Evolutionary conservation across 1,140 invertebrate genomes (phyloP), one percentile per base, ranked within the genome.

Genomic region (Paralvinella palmiformis): DNA sequence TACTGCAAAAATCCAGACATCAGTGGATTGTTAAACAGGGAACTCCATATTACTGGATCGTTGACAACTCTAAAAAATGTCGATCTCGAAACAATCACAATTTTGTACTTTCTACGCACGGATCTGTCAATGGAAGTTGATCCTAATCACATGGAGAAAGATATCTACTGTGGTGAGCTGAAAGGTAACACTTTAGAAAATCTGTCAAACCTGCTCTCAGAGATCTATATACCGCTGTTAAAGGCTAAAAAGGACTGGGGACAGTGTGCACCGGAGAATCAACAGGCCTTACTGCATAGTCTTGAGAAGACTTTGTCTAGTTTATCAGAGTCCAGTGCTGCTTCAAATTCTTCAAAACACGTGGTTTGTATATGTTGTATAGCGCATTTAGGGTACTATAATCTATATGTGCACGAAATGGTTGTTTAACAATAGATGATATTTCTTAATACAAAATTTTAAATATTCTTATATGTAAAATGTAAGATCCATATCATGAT

Each of bases 221-320:
- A 79, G 64, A 72, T 79, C 22, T 80, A 77, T 55, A 71, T 79
- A 20, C 76, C 79, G 7, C 64, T 79, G 17, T 65, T 78, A 1
- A 72, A 73, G 56, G 72, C 73, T 4, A 73, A 78, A 52, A 79
- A 75, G 66, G 73, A 79, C 63, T 80, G 79, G 79, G 78, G 77
- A 24, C 69, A 75, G 45, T 76, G 75, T 58, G 73, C 72, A 58
- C 71, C 71, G 24, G 76, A 78, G 24, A 62, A 69, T 24, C 71
- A 75, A 69, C 68, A 53, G 24, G 22, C 55, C n/a, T 65, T 77
- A 20, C 71, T 74, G 59, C 72, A 73, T 31, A 77, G 70, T 37
- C 72, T 79, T 71, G 76, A 79, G 56, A 77, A 76, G 59, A 74
- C 73, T 62, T 65, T 76, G 31, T 72, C 70, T 44, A 73, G 71